Percentiles rank a stretch among this genome's conserved stretches.
phyloP scores from a whole-genome alignment of 2,888 invertebrate species.

The Lasioglossum oenotherae region DNA sequence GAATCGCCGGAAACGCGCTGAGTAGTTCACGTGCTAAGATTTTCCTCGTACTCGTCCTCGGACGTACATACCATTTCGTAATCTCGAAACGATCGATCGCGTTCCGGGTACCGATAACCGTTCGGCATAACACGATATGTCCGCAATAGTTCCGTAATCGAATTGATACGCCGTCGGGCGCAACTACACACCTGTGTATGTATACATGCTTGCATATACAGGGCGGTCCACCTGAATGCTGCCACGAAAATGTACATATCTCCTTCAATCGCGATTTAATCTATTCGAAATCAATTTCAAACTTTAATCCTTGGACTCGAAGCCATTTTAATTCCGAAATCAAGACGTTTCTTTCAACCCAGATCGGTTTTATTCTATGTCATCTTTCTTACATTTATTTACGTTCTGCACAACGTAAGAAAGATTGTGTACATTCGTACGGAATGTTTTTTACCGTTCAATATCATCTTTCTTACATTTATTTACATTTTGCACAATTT shows the following conservation, averaged over 20 bases:
- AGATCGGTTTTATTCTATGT: too few relatives aligned
- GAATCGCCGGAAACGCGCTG: conserved; percentile 13
- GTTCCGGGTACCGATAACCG: conserved; percentile 60
- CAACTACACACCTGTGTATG: conserved; percentile 6
- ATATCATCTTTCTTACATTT: too few relatives aligned
- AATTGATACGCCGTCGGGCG: conserved; percentile 34
- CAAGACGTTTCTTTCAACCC: too few relatives aligned
- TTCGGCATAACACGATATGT: conserved; percentile 45
- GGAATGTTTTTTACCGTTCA: too few relatives aligned
- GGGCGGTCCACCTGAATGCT: background rate
- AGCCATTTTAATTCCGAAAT: too few relatives aligned
- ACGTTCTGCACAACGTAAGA: too few relatives aligned
- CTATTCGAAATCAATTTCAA: background rate
- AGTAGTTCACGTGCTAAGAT: conserved; percentile 51
- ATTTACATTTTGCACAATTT: too few relatives aligned
- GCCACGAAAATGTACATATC: too few relatives aligned
- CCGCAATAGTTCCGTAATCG: conserved; percentile 55
- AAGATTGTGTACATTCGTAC: too few relatives aligned
- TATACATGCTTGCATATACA: background rate
- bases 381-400: too few relatives aligned
- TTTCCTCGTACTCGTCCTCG: conserved; percentile 44
- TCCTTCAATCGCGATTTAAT: background rate
- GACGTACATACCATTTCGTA: conserved; percentile 50
- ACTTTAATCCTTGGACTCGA: too few relatives aligned
- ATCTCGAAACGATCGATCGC: conserved; percentile 69